These are phyloP conservation scores for Rhabdophis nuchalis DNA, from an alignment of 2,797 vertebrate genomes.

Conservation along the genomic window DNA sequence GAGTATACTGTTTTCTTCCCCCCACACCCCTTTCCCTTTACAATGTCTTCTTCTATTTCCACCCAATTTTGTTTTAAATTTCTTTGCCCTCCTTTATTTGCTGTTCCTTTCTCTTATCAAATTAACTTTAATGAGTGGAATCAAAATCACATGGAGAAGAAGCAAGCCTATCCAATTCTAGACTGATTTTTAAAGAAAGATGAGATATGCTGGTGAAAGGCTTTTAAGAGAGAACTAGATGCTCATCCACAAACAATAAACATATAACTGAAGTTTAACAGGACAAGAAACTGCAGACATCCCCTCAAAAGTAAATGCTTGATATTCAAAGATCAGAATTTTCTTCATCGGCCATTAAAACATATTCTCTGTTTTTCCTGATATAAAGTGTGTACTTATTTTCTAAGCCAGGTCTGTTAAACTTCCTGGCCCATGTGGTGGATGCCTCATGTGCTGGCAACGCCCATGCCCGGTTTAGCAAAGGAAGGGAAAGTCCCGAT, in stretches of 20 bases:
- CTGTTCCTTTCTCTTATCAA: constrained; percentile 72
- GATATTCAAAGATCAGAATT: not conserved
- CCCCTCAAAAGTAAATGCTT: not conserved
- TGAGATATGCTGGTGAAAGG: not conserved
- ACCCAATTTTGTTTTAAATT: constrained; percentile 52
- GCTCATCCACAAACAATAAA: not conserved
- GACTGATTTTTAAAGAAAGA: constrained; percentile 28
- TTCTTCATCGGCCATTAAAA: not conserved
- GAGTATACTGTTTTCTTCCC: not conserved
- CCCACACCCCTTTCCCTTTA: not conserved
- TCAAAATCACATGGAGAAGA: constrained; percentile 68
- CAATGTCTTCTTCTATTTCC: constrained; percentile 51
- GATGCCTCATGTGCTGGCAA: too few species aligned
- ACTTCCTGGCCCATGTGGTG: too few species aligned
- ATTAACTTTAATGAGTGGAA: constrained; percentile 71
- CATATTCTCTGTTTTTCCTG: not conserved
- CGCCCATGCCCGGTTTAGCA: too few species aligned
- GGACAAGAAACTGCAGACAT: not conserved
- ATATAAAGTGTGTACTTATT: not conserved
- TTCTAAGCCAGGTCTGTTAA: not conserved
- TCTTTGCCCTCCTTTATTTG: constrained; percentile 30
- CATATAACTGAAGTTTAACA: not conserved
- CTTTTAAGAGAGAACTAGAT: not conserved
- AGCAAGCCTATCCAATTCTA: not conserved
- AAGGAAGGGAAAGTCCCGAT: too few species aligned